Conservation (phyloP, 2,113 vertebrate species). For the Aythya baeri region DNA sequence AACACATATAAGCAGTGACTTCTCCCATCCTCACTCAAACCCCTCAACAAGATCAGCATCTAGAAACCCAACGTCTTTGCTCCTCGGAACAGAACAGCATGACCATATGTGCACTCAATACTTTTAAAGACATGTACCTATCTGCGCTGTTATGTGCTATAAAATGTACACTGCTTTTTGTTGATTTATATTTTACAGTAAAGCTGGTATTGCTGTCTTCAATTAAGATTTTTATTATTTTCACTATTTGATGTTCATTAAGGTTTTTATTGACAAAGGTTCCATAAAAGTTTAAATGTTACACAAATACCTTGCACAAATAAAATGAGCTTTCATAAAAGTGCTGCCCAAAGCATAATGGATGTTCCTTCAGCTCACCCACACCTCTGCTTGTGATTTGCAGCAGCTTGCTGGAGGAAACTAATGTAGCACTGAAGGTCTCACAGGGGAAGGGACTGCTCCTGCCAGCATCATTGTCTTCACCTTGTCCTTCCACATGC, state of each 20-base stretch:
- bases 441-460: accelerated
- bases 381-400: not conserved
- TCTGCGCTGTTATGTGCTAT: not conserved
- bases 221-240: conserved; percentile 32
- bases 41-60: not conserved
- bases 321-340: not conserved
- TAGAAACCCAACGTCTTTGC: not conserved
- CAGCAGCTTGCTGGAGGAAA: not conserved
- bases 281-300: not conserved
- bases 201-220: not conserved
- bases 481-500: not conserved
- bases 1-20: not conserved
- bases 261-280: not conserved
- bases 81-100: not conserved
- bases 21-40: not conserved
- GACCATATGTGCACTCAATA: not conserved
- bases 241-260: not conserved
- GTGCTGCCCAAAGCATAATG: not conserved
- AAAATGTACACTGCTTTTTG: not conserved
- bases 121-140: not conserved
- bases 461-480: not conserved
- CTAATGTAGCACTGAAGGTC: not conserved
- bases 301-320: not conserved
- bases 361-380: not conserved
- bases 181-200: not conserved